Percentiles rank a stretch among this genome's conserved stretches.
phyloP scores from a whole-genome alignment of 1,140 invertebrate genomes.

The Coelopa frigida region DNA sequence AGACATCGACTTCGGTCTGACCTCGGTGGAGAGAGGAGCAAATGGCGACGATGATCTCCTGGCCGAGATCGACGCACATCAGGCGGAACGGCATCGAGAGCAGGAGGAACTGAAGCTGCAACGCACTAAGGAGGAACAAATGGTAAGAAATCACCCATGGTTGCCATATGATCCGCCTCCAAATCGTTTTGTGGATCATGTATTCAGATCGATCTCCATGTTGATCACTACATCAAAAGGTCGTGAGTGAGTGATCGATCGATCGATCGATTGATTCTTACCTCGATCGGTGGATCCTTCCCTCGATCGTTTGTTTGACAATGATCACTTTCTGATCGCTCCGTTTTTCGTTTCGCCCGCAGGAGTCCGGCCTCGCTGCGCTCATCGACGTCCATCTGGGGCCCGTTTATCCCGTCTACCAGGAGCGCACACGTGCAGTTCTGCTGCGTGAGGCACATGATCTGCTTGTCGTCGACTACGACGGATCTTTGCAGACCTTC shows the following conservation, averaged over 20 bases:
- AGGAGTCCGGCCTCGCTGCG: constrained; percentile 48
- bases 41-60: background rate
- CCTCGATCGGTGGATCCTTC: background rate
- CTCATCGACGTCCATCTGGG: constrained; percentile 58
- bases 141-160: too few relatives aligned
- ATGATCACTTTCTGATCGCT: background rate
- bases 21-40: constrained; percentile 3
- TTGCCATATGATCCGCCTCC: too few relatives aligned
- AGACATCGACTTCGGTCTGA: constrained; percentile 15
- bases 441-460: constrained; percentile 60
- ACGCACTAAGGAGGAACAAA: constrained; percentile 8
- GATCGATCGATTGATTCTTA: too few relatives aligned
- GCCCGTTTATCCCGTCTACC: constrained; percentile 52
- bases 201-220: background rate
- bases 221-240: too few relatives aligned
- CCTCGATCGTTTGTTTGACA: too few relatives aligned
- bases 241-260: too few relatives aligned
- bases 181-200: background rate
- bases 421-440: constrained; percentile 51
- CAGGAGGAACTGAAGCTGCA: background rate
- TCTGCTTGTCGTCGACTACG: constrained; percentile 57
- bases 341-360: background rate
- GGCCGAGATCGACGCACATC: background rate
- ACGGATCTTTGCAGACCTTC: constrained; percentile 55
- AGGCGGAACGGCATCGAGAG: background rate